phyloP scores from a whole-genome alignment of 2,113 vertebrate species.

The Xyliphius kryptos region DNA sequence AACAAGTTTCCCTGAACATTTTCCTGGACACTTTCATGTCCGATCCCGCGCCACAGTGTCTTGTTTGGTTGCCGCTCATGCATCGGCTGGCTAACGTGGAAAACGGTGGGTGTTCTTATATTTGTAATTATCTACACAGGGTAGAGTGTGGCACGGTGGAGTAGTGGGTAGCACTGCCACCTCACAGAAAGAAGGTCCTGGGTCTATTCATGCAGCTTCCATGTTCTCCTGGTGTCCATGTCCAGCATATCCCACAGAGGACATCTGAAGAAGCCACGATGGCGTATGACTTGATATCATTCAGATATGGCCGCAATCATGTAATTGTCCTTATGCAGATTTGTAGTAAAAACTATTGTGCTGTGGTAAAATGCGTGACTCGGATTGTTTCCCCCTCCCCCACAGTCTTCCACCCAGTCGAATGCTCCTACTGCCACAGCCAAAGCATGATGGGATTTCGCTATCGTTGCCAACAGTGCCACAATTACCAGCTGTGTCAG shows the following conservation, averaged over 20 bases:
- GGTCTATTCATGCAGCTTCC: no score
- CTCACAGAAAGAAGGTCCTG: no score
- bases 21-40: conserved; percentile 94
- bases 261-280: no score
- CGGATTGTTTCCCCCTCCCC: no score
- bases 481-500: conserved; percentile 96
- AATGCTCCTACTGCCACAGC: conserved; percentile 90
- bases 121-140: background rate
- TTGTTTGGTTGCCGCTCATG: conserved; percentile 97
- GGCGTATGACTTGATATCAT: no score
- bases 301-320: no score
- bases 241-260: no score
- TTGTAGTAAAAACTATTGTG: background rate
- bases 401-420: conserved; percentile 94
- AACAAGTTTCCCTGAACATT: conserved; percentile 88
- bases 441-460: conserved; percentile 99
- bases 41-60: conserved; percentile 95
- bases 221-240: no score
- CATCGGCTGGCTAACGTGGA: conserved; percentile 97
- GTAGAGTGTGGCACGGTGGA: background rate
- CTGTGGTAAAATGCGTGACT: no score
- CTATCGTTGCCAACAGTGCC: conserved; percentile 97
- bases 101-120: conserved; percentile 72
- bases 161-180: no score
- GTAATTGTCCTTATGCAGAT: background rate